Base-by-base conservation (phyloP, 2,888 invertebrate genomes). In the Drosophila colorata region DNA sequence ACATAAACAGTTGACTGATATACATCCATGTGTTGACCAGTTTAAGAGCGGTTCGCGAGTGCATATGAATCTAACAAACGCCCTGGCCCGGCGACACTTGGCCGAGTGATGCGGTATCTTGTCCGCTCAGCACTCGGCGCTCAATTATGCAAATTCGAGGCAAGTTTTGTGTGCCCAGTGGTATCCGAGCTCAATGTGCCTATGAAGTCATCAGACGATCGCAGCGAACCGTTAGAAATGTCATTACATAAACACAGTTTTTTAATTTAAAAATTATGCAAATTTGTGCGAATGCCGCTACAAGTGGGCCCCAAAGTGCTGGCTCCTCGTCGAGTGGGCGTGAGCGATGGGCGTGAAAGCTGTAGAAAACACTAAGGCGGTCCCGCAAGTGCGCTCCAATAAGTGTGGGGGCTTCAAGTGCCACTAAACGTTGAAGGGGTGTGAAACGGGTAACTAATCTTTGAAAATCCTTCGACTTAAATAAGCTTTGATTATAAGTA, bases 251-350 rank as follows among this genome's bases (percentile, higher is more conserved):
- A 82, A 81, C 88, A 78, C 79, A 59, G 44, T 69, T 76, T 75
- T 84, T 88, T 86, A 86, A 83, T 83, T 88, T 55, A 47, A 47
- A 83, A 88, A 83, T 83, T 86, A 83, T 88, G 87, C 83, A 86
- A 76, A 88, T 86, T 63, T 69, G 41, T 49, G 38, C 60, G n/a
- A 40, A 20, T 37, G 56, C 11, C 5, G 41, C 33, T n/a, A 11
- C 13, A 41, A 51, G 49, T 40, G 59, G 16, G 20, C 47, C 23
- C n/a, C 58, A 33, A 71, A 71, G 72, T 71, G 64, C 28, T 28
- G 9, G 28, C 28, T 28, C 9, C 28, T 9, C 28, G 56, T 28
- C 18, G 33, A 13, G 33, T 41, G 28, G 16, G 38, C 79, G 61
- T 79, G 70, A 75, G 49, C 64, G 72, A 69, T 69, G 73, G 76